Base-by-base conservation (phyloP, 2,113 vertebrate genomes). In the Dipodomys ordii region DNA sequence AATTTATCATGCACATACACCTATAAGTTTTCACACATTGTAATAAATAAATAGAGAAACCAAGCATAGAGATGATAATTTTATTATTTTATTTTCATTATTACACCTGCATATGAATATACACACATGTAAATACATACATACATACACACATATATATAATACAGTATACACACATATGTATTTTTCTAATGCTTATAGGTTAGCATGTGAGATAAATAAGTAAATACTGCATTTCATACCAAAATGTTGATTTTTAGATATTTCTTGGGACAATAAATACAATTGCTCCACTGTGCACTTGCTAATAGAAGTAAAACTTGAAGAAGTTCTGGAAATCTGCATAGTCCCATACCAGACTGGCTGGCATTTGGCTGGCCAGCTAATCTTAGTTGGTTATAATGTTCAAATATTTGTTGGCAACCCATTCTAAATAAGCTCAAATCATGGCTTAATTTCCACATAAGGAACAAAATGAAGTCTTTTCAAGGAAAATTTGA, bases 151-250 rank as follows among this genome's bases (percentile, higher is more conserved):
- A 49, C 28, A 53, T n/a, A 4, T 46, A 30, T 49, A 77, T 53
- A 49, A 35, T 35, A 62, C 16, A 25, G 11, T 35, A 64, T 62
- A 12, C 20, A 57, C 57, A 71, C 28, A 57, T 78, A 78, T 53
- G 16, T 30, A 27, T 53, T 13, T 91, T 76, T 64, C 22, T 76
- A 22, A 57, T 85, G 30, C 28, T 11, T 67, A 64, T 32, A 72
- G 32, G 6, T 80, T 91, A 64, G 87, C 62, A 44, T 30, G 16
- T 84, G 3, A 65, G 32, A 12, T 80, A 8, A 73, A 9, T 85
- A 85, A 83, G 81, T 76, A 91, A 85, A 82, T 44, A 91, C 67
- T 53, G 65, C 0, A 64, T 77, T 93, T 88, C 64, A 91, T 68
- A 94, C 4, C 57, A 30, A 39, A 77, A 82, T 53, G 82, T 20